Evolutionary conservation across 2,888 invertebrate genomes (phyloP).

Genomic region (Synanthedon formicaeformis): DNA sequence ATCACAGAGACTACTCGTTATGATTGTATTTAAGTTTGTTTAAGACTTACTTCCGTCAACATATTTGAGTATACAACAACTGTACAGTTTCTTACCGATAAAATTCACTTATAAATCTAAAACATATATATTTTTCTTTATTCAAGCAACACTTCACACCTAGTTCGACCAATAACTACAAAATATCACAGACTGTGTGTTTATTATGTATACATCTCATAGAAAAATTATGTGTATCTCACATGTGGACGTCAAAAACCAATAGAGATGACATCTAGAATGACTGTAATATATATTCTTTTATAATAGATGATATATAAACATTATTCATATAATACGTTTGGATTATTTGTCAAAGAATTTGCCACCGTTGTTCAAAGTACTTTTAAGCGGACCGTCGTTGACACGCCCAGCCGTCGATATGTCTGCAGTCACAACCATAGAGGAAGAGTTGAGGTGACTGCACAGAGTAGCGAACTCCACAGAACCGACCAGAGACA

Average conservation of each 20-base stretch:
- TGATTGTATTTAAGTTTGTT: slow-evolving; percentile 37
- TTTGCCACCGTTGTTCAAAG: slow-evolving; percentile 39
- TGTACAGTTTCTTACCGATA: slow-evolving; percentile 59
- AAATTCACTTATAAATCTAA: slow-evolving; percentile 59
- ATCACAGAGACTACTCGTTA: slow-evolving; percentile 61
- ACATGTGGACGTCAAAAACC: slow-evolving; percentile 68
- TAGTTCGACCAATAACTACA: slow-evolving; percentile 68
- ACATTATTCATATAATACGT: slow-evolving; percentile 40
- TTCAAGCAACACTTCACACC: slow-evolving; percentile 66
- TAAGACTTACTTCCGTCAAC: slow-evolving; percentile 24
- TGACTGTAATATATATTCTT: slow-evolving; percentile 24
- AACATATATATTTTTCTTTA: slow-evolving; percentile 58
- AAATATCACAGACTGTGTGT: slow-evolving; percentile 71
- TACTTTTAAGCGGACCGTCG: slow-evolving; percentile 10
- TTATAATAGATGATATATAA: slow-evolving; percentile 32
- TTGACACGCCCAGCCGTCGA: slow-evolving; percentile 20
- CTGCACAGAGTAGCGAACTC: slow-evolving; percentile 28
- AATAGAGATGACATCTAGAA: slow-evolving; percentile 63
- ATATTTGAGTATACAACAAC: slow-evolving; percentile 51
- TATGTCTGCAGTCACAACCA: slow-evolving; percentile 68
- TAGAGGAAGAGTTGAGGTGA: slow-evolving; percentile 34
- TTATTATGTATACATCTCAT: slow-evolving; percentile 71
- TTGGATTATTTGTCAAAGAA: slow-evolving; percentile 56
- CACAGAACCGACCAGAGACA: slow-evolving; percentile 28
- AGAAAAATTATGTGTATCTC: slow-evolving; percentile 68